Conservation (phyloP, 1,140 invertebrate genomes). For the Medauroidea extradentata region DNA sequence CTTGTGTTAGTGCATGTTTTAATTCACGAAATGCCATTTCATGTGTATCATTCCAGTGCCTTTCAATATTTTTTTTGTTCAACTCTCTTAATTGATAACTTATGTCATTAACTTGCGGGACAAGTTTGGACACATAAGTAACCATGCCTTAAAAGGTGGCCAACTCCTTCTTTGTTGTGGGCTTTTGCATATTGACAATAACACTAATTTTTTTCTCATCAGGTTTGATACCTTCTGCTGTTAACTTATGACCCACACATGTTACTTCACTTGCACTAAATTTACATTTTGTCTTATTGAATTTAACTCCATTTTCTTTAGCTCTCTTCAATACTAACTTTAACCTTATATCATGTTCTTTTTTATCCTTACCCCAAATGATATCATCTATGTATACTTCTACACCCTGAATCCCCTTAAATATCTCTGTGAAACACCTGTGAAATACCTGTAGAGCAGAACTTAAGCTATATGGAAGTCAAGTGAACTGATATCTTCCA, state of each 20-base stretch:
- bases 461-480: constrained; percentile 16
- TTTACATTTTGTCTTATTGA: constrained; percentile 31
- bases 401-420: constrained; percentile 19
- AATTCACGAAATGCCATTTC: too few relatives aligned
- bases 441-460: constrained; percentile 22
- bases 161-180: constrained; percentile 15
- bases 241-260: constrained; percentile 39
- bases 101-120: constrained; percentile 18
- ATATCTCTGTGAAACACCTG: constrained; percentile 11
- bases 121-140: constrained; percentile 14
- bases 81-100: too few relatives aligned
- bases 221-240: constrained; percentile 32
- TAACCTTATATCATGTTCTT: constrained; percentile 16
- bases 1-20: too few relatives aligned
- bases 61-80: too few relatives aligned
- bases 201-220: constrained; percentile 31
- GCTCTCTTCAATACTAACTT: constrained; percentile 22
- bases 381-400: constrained; percentile 23
- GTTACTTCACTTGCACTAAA: constrained; percentile 22
- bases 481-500: constrained; percentile 12
- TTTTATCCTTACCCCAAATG: constrained; percentile 18
- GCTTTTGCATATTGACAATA: constrained; percentile 31
- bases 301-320: constrained; percentile 24
- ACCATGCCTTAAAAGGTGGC: constrained; percentile 13
- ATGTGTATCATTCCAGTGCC: not conserved